Conservation (phyloP, 2,113 vertebrate genomes). For the Macquaria australasica region DNA sequence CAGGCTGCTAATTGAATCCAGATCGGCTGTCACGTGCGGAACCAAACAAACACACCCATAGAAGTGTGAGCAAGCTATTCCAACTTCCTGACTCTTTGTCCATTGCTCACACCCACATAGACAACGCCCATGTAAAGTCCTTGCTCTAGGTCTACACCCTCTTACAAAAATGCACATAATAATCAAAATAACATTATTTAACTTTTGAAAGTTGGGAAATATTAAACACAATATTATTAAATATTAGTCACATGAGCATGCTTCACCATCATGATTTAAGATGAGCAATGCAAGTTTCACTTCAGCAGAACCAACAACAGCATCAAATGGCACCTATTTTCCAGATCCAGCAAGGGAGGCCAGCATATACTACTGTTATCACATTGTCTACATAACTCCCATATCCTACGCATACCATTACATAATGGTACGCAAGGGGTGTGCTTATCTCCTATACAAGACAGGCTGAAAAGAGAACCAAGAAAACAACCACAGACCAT, state of each 20-base stretch:
- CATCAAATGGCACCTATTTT: conserved; percentile 44
- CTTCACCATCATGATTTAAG: conserved; percentile 19
- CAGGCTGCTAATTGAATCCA: conserved; percentile 73
- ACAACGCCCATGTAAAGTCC: conserved; percentile 72
- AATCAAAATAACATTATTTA: not conserved
- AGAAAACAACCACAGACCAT: conserved; percentile 26
- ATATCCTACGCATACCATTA: conserved; percentile 48
- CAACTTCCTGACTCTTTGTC: conserved; percentile 70
- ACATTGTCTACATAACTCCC: conserved; percentile 43
- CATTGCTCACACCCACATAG: conserved; percentile 67
- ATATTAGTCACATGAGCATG: conserved; percentile 36
- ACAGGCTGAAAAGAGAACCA: conserved; percentile 43
- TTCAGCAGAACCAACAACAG: conserved; percentile 39
- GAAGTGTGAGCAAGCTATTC: conserved; percentile 63
- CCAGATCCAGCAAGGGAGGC: conserved; percentile 25
- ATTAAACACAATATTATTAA: not conserved
- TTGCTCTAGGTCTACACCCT: not conserved
- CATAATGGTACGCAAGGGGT: conserved; percentile 43
- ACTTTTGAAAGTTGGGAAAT: conserved; percentile 14
- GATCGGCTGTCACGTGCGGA: conserved; percentile 68
- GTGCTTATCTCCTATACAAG: conserved; percentile 55
- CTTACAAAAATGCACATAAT: conserved; percentile 12
- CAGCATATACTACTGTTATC: conserved; percentile 23
- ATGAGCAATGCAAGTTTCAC: conserved; percentile 43
- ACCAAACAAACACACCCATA: conserved; percentile 79